Conservation (phyloP, 2,888 invertebrate genomes). For the Dyspetes luteomarginatus region DNA sequence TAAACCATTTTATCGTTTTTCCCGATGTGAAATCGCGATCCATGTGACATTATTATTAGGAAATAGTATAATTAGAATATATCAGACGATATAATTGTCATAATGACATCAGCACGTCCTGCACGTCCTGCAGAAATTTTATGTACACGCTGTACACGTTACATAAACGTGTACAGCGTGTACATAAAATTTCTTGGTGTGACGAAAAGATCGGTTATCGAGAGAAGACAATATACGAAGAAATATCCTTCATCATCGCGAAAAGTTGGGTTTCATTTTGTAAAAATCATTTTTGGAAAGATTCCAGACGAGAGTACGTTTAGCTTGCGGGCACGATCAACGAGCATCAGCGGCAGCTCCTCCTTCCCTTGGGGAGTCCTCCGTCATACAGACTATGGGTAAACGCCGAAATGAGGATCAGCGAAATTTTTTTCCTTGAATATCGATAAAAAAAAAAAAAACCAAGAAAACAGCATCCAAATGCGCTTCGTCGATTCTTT, state of each 20-base stretch:
- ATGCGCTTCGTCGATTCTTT: conserved; percentile 14
- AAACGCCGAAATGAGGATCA: conserved; percentile 54
- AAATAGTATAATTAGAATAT: no score
- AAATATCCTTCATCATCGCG: conserved; percentile 10
- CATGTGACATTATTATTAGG: no score
- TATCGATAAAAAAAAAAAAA: conserved; percentile 35
- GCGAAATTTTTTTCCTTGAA: conserved; percentile 33
- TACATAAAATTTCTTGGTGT: no score
- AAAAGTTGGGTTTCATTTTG: conserved; percentile 52
- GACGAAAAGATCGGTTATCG: no score
- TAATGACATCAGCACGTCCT: no score
- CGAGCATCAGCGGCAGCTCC: conserved; percentile 3
- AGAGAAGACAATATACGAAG: neutral
- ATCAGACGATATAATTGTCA: no score
- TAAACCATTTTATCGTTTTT: neutral
- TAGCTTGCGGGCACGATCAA: neutral
- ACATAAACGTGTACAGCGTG: no score
- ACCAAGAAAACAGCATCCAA: conserved; percentile 23
- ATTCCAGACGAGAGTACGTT: conserved; percentile 52
- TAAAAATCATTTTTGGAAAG: conserved; percentile 62
- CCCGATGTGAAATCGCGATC: neutral
- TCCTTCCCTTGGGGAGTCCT: conserved; percentile 11
- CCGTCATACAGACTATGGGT: conserved; percentile 38
- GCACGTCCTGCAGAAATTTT: no score
- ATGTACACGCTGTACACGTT: no score